phyloP scores from a whole-genome alignment of 1,140 invertebrate species.

The Trichonephila inaurata region DNA sequence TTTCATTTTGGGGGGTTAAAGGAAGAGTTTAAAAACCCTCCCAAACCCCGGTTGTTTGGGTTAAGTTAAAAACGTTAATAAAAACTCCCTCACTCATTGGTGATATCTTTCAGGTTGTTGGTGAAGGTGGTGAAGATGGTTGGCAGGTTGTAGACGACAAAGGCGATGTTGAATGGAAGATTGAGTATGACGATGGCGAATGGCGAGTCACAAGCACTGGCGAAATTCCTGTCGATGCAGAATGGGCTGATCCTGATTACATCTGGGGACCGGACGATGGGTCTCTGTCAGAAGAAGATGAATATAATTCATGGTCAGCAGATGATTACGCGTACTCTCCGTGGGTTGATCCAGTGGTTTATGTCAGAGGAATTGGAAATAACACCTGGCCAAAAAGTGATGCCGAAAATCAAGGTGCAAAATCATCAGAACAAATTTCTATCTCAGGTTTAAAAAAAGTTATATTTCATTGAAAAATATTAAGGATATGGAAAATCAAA shows the following conservation, averaged over 20 bases:
- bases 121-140: slow-evolving; percentile 61
- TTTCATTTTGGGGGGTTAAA: too few species aligned
- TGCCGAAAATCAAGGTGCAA: not conserved
- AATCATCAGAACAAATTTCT: not conserved
- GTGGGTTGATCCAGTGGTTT: slow-evolving; percentile 44
- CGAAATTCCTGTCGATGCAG: slow-evolving; percentile 37
- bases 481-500: too few species aligned
- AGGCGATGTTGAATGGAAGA: slow-evolving; percentile 72
- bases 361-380: slow-evolving; percentile 39
- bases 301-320: slow-evolving; percentile 62
- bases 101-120: slow-evolving; percentile 45
- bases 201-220: slow-evolving; percentile 70
- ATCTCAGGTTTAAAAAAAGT: not conserved
- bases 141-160: slow-evolving; percentile 71
- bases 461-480: too few species aligned
- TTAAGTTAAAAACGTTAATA: too few species aligned
- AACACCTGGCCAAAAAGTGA: slow-evolving; percentile 30
- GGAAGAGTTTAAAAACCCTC: too few species aligned
- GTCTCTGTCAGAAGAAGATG: slow-evolving; percentile 44
- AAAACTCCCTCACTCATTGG: too few species aligned
- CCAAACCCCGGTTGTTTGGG: too few species aligned
- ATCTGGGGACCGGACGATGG: slow-evolving; percentile 31
- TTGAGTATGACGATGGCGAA: slow-evolving; percentile 63
- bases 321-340: slow-evolving; percentile 49
- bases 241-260: slow-evolving; percentile 63